Evolutionary conservation across 2,888 invertebrate species (phyloP), one percentile per base, ranked within the genome.

Genomic region (Chaetoderma sp.): DNA sequence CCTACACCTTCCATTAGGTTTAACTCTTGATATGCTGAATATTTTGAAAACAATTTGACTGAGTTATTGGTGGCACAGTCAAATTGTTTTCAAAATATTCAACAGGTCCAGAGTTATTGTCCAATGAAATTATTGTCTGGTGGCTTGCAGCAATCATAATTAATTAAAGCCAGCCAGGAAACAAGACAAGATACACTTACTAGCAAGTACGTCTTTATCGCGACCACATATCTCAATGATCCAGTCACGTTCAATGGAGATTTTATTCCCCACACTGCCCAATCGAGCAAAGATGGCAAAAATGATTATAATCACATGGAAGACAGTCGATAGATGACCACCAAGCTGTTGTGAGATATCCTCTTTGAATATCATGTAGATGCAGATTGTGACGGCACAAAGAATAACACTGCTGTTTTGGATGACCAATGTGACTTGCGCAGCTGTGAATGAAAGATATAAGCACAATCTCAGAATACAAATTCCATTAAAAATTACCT

Each of bases 191-290:
- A 39, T 23, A 18, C 2, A 75, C 81, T 71, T 73, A 87, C 88
- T 78, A 47, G 87, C 85, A 39, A 88, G 76, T 56, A 70, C 64
- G 33, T 74, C 65, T n/a, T 78, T 74, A 71, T 86, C 75, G 32
- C 76, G 78, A 2, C 52, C 67, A 25, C 83, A 76, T 4, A 88
- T 78, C 16, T 87, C 85, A 10, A 88, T 83, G 39, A 88, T 81
- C 88, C 88, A 88, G 73, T 88, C 88, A 67, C 87, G 86, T 65
- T 87, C 86, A 30, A 88, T 72, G 36, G 83, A 80, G 28, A 88
- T 81, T 65, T 83, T 85, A 52, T 79, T 82, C 28, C 83, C 86
- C 8, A 85, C 73, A 39, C 85, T 85, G 4, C 86, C 83, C 39
- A 86, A 44, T 36, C 65, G 75, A 5, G 84, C 82, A 21, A 83